Base-by-base conservation (phyloP, 2,113 vertebrate genomes). In the Plecotus auritus region DNA sequence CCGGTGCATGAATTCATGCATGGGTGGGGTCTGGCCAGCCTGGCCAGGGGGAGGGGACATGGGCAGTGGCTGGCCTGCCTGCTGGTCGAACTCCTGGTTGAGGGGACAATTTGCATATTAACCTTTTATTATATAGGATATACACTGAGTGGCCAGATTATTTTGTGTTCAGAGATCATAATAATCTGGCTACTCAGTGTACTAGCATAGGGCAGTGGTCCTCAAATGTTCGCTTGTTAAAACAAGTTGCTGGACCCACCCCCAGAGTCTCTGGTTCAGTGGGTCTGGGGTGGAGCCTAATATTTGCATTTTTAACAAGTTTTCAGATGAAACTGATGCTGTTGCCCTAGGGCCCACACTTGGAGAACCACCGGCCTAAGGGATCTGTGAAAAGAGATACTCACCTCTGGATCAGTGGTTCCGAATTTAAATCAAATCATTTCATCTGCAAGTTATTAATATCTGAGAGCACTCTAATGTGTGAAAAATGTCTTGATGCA, bases 351-450 rank as follows among this genome's bases (percentile, higher is more conserved):
- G 49, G 10, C 47, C 49, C 26, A 73, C 42, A 61, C 37, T 78
- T 87, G 26, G 70, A 88, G 47, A 80, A 66, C 59, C 26, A 17
- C 7, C 80, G 67, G 17, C 85, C 77, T 90, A 69, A 85, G 93
- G 76, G 64, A 88, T 94, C 35, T 94, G 56, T 97, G 80, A 97
- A 96, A 97, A 96, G 97, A 97, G 91, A 96, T 92, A 51, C 94
- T 97, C 90, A 96, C 90, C 91, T 96, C 47, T 3, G 70, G 95
- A 95, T 98, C 97, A 95, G 30, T 80, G 83, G 81, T 97, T 98
- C 97, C 97, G 54, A 97, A 17, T 96, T 97, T 96, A 93, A 96
- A 91, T 95, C 81, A 30, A 0, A 81, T 28, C 2, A 59, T 96
- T n/a, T 30, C 95, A 72, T 80, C 84, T 95, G 83, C 66, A 84